Evolutionary conservation across 2,888 invertebrate genomes (phyloP).

Genomic region (Tiliacea citrago): DNA sequence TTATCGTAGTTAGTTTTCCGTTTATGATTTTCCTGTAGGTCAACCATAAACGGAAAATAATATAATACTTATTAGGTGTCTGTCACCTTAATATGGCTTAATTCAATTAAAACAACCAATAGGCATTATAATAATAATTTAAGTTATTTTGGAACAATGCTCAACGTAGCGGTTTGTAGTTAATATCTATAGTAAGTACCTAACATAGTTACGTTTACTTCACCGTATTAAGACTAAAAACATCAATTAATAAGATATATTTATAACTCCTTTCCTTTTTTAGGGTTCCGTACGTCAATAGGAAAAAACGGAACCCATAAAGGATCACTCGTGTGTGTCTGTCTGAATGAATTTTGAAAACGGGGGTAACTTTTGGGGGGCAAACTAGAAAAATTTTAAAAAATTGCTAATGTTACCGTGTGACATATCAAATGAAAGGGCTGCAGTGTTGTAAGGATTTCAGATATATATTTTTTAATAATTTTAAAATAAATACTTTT

Average conservation of each 20-base stretch:
- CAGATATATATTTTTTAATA: too few relatives aligned
- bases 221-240: not conserved
- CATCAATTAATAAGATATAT: not conserved
- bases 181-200: not conserved
- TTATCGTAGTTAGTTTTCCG: not conserved
- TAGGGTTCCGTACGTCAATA: too few relatives aligned
- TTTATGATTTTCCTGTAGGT: not conserved
- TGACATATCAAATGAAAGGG: too few relatives aligned
- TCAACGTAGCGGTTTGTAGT: not conserved
- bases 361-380: too few relatives aligned
- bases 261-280: not conserved
- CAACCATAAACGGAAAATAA: not conserved
- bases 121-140: too few relatives aligned
- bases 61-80: not conserved
- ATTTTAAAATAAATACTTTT: too few relatives aligned
- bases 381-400: too few relatives aligned
- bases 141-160: not conserved
- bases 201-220: not conserved
- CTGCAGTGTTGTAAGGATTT: too few relatives aligned
- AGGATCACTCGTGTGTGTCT: too few relatives aligned
- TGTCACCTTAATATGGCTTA: not conserved
- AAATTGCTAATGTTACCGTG: too few relatives aligned
- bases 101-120: not conserved
- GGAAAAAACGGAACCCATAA: too few relatives aligned
- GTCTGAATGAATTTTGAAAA: too few relatives aligned